Evolutionary conservation across 2,797 vertebrate genomes (phyloP).

Genomic region (Cyprinodon diabolis): DNA sequence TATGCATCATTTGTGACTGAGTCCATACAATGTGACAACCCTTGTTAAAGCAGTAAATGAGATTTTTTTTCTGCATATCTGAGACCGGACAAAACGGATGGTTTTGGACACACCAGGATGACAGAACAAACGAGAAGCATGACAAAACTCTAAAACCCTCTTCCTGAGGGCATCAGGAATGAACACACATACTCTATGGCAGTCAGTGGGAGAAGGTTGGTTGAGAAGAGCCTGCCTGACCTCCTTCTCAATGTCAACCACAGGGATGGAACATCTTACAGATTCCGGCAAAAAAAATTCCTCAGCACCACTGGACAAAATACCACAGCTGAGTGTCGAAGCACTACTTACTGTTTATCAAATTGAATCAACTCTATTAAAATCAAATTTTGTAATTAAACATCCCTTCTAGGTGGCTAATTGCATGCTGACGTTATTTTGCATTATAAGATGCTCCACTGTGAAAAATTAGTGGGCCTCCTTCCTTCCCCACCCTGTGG

Average conservation of each 20-base stretch:
- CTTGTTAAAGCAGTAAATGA: constrained; percentile 50
- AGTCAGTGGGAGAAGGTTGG: constrained; percentile 4
- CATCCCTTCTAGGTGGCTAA: constrained; percentile 28
- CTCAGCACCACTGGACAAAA: not conserved
- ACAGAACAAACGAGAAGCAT: too few species aligned
- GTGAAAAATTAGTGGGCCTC: constrained; percentile 39
- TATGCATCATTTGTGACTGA: constrained; percentile 5
- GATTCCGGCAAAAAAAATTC: too few species aligned
- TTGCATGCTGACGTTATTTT: constrained; percentile 44
- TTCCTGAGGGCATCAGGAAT: too few species aligned
- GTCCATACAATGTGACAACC: constrained; percentile 54
- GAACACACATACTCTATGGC: too few species aligned
- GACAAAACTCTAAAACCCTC: too few species aligned
- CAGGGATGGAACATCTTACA: too few species aligned
- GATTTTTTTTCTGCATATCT: constrained; percentile 18
- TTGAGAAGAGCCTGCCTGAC: too few species aligned
- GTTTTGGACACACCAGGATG: too few species aligned
- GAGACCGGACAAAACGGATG: too few species aligned
- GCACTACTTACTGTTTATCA: constrained; percentile 14
- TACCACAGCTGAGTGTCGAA: constrained; percentile 2
- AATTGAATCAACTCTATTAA: constrained; percentile 7
- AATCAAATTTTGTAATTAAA: constrained; percentile 32
- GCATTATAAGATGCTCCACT: constrained; percentile 57
- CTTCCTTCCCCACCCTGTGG: constrained; percentile 45
- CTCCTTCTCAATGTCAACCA: constrained; percentile 9